These are phyloP conservation scores for Phainopepla nitens DNA, from an alignment of 2,113 vertebrate species.

Conservation along the genomic window DNA sequence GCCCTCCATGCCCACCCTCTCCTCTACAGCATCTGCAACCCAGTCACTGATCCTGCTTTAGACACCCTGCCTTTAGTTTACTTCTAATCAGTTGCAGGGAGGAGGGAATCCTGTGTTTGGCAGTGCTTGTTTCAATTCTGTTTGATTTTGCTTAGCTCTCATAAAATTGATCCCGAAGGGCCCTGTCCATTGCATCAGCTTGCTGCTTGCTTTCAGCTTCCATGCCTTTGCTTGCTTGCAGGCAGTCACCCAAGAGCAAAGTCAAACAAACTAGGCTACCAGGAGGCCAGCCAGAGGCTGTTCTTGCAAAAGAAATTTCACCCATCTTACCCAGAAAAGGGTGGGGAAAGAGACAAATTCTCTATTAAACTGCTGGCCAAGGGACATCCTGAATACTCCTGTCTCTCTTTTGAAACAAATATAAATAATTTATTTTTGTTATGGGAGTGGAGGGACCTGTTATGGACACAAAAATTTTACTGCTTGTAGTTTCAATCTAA, in stretches of 20 bases:
- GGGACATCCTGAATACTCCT: neutral
- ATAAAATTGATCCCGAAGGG: neutral
- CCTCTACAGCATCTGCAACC: neutral
- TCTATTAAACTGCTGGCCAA: slow-evolving; percentile 23
- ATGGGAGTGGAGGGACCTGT: neutral
- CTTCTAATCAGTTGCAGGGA: neutral
- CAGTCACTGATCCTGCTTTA: neutral
- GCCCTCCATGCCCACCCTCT: neutral
- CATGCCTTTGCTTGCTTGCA: slow-evolving; percentile 26
- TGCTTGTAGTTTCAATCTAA: neutral
- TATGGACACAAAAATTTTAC: neutral
- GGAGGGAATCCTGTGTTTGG: slow-evolving; percentile 22
- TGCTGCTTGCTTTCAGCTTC: slow-evolving; percentile 38
- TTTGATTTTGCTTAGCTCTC: slow-evolving; percentile 29
- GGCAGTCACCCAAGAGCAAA: slow-evolving; percentile 56
- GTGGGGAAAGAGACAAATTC: slow-evolving; percentile 46
- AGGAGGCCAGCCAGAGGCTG: slow-evolving; percentile 60
- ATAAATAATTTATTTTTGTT: neutral
- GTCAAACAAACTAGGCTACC: slow-evolving; percentile 52
- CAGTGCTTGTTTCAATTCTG: neutral
- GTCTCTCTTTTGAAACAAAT: slow-evolving; percentile 18
- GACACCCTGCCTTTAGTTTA: neutral
- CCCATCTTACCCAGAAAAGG: slow-evolving; percentile 61
- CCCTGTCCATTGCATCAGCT: slow-evolving; percentile 43
- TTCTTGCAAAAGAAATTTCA: slow-evolving; percentile 55